These are phyloP conservation scores for Agrilus planipennis DNA, from an alignment of 1,140 invertebrate species.

Conservation along the genomic window DNA sequence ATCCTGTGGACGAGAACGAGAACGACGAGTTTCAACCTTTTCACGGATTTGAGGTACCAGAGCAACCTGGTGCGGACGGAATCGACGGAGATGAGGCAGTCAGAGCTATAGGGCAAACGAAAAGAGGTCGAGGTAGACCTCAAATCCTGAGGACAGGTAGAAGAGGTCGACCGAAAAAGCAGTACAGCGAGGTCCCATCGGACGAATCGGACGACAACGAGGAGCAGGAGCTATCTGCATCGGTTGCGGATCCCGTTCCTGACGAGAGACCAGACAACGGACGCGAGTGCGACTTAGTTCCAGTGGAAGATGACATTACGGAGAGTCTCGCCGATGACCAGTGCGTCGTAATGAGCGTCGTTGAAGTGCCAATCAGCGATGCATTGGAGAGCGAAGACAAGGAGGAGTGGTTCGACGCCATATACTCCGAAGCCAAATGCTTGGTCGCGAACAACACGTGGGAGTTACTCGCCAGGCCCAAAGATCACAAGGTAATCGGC, in stretches of 20 bases:
- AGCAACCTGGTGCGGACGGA: not conserved
- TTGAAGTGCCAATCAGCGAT: not conserved
- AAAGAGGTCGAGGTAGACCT: no score
- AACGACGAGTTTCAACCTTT: not conserved
- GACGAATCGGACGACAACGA: not conserved
- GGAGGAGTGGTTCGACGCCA: constrained; percentile 17
- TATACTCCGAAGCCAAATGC: constrained; percentile 20
- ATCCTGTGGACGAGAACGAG: not conserved
- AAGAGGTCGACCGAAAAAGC: no score
- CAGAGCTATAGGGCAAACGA: no score
- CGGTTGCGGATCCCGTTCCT: not conserved
- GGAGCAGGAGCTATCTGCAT: constrained; percentile 7
- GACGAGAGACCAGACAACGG: not conserved
- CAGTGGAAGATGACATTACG: no score
- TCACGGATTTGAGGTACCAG: no score
- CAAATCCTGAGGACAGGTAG: no score
- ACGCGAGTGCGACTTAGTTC: not conserved
- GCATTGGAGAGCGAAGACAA: not conserved
- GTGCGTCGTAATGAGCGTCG: no score
- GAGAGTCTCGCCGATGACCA: no score
- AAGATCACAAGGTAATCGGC: constrained; percentile 14
- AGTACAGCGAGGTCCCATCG: no score
- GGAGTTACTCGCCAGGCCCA: constrained; percentile 20
- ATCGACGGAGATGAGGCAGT: not conserved
- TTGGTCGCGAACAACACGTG: constrained; percentile 20